Conservation (phyloP, 2,113 vertebrate species). For the Thryonomys swinderianus region DNA sequence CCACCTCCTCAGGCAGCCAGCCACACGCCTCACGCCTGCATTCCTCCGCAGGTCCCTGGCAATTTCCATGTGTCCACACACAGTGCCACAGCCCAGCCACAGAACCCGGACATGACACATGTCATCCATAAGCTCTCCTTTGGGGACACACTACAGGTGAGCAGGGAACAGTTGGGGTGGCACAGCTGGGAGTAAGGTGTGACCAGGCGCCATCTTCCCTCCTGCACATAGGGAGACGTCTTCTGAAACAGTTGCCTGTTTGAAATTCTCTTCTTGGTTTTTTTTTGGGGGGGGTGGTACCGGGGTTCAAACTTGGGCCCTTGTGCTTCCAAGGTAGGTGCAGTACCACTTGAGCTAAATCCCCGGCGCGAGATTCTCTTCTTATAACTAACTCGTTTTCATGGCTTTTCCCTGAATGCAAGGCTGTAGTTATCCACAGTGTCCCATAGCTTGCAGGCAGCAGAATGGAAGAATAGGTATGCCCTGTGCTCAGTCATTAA, state of each 20-base stretch:
- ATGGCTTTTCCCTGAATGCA: fast-evolving
- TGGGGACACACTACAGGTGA: conserved; percentile 95
- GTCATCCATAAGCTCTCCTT: conserved; percentile 97
- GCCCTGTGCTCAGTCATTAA: not conserved
- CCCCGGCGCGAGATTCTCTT: too few species aligned
- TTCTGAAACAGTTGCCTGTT: too few species aligned
- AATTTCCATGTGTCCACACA: conserved; percentile 99
- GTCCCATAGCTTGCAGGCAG: fast-evolving
- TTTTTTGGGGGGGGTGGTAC: too few species aligned
- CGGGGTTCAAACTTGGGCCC: too few species aligned
- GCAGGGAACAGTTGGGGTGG: not conserved
- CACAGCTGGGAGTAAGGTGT: not conserved
- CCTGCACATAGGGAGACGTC: not conserved
- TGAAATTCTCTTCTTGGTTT: fast-evolving
- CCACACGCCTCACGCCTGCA: not conserved
- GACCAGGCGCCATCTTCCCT: not conserved
- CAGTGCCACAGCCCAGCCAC: conserved; percentile 98
- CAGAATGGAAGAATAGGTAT: too few species aligned
- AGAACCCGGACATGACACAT: conserved; percentile 98
- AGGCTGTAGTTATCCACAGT: fast-evolving
- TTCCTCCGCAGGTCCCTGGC: conserved; percentile 92
- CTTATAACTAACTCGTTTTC: fast-evolving
- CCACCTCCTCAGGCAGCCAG: not conserved
- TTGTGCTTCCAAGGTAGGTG: too few species aligned
- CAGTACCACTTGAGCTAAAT: too few species aligned